A percentile compares a stretch with the other conserved stretches of the same genome.
phyloP scores from a whole-genome alignment of 2,113 vertebrate species.

The Salminus brasiliensis region DNA sequence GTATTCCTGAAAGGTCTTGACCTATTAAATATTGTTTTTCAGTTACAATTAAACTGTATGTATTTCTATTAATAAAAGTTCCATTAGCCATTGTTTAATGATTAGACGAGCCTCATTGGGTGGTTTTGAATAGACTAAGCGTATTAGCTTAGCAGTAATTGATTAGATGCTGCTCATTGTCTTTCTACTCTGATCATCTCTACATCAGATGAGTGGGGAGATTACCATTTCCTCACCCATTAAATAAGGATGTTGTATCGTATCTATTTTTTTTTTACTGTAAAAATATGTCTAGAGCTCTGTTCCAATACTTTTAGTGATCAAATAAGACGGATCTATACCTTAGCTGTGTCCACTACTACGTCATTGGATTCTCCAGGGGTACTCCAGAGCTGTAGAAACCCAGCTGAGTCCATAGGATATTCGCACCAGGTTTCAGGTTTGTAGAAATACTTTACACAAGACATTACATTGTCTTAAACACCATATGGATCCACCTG shows the following conservation, averaged over 20 bases:
- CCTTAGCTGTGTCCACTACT: constrained; percentile 67
- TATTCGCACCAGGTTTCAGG: constrained; percentile 63
- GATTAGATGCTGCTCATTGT: background rate
- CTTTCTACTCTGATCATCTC: constrained; percentile 49
- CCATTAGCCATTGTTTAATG: constrained; percentile 59
- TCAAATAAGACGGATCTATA: constrained; percentile 63
- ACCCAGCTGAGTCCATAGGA: constrained; percentile 67
- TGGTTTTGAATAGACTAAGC: constrained; percentile 39
- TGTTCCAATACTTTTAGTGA: constrained; percentile 66
- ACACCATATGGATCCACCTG: constrained; percentile 52
- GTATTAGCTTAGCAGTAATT: constrained; percentile 16
- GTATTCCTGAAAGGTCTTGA: constrained; percentile 61
- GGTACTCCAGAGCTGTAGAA: constrained; percentile 66
- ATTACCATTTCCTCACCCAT: constrained; percentile 48
- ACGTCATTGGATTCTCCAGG: constrained; percentile 66
- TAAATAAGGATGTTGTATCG: constrained; percentile 52
- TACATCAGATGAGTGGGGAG: constrained; percentile 55
- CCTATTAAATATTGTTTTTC: constrained; percentile 62
- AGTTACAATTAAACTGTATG: constrained; percentile 65
- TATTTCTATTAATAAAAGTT: constrained; percentile 66
- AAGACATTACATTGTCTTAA: constrained; percentile 58
- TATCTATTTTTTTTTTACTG: too few relatives aligned
- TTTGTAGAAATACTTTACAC: constrained; percentile 68
- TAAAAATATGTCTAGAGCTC: constrained; percentile 63
- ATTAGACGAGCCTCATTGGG: constrained; percentile 52